Percentiles rank a stretch among this genome's conserved stretches.
phyloP scores from a whole-genome alignment of 2,797 vertebrate genomes.

The Microctenopoma steveboyesi region DNA sequence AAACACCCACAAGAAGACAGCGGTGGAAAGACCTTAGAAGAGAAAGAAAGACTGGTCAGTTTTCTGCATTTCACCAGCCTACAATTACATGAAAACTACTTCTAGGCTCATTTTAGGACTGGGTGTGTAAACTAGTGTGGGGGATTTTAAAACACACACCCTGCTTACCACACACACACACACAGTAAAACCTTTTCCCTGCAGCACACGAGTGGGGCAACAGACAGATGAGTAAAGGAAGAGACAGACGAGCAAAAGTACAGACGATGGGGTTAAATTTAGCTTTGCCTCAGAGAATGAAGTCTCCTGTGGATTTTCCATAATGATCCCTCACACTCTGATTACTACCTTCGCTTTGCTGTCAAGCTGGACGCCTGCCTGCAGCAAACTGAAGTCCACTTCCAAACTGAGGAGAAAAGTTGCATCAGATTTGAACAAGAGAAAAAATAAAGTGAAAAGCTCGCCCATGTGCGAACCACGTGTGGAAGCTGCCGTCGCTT shows the following conservation, averaged over 20 bases:
- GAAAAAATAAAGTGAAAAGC: neutral
- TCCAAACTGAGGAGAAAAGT: constrained; percentile 52
- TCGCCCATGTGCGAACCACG: constrained; percentile 47
- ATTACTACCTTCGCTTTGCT: constrained; percentile 73
- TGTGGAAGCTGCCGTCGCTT: constrained; percentile 4
- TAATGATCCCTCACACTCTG: constrained; percentile 70
- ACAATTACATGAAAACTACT: constrained; percentile 7
- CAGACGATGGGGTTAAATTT: constrained; percentile 62
- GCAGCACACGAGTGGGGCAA: constrained; percentile 25
- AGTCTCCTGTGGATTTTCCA: constrained; percentile 72
- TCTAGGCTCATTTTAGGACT: constrained; percentile 39
- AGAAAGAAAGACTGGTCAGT: neutral
- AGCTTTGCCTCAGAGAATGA: constrained; percentile 57
- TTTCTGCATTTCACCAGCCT: constrained; percentile 11
- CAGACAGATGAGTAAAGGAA: constrained; percentile 21
- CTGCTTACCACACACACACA: constrained; percentile 52
- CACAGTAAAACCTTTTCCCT: constrained; percentile 29
- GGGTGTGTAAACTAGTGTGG: constrained; percentile 33
- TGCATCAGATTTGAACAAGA: constrained; percentile 66
- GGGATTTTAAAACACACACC: constrained; percentile 55
- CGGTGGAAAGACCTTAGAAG: too few relatives aligned
- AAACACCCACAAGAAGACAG: too few relatives aligned
- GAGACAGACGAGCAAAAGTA: constrained; percentile 17
- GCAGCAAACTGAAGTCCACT: constrained; percentile 29
- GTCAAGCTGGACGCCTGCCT: constrained; percentile 33